Evolutionary conservation across 1,140 invertebrate genomes (phyloP).

Genomic region (Caenorhabditis remanei): DNA sequence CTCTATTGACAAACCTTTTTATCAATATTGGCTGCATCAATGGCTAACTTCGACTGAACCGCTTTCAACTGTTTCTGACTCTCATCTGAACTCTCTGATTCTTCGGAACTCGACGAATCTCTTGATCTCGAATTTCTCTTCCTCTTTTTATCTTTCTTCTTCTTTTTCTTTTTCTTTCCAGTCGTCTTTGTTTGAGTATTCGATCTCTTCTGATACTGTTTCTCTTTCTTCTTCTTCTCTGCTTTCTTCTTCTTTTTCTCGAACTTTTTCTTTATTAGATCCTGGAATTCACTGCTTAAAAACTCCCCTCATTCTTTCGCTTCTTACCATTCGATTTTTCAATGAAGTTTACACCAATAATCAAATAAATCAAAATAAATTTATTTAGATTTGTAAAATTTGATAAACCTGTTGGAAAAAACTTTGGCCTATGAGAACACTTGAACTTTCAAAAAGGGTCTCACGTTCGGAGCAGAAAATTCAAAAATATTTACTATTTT

Average conservation of each 20-base stretch:
- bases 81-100: conserved; percentile 6
- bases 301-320: no score
- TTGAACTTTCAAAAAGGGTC: no score
- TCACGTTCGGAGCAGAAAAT: no score
- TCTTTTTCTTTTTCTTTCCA: conserved; percentile 25
- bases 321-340: conserved; percentile 1
- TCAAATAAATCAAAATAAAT: no score
- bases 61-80: conserved; percentile 12
- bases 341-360: neutral
- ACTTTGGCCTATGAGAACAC: no score
- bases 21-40: conserved; percentile 25
- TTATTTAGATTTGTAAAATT: no score
- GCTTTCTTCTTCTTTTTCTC: conserved; percentile 18
- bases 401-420: no score
- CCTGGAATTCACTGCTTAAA: neutral
- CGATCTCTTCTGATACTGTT: neutral
- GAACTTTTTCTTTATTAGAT: conserved; percentile 40
- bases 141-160: conserved; percentile 22
- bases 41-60: conserved; percentile 16
- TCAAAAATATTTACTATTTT: no score
- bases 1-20: neutral
- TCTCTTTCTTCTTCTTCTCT: conserved; percentile 34
- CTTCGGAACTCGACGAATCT: conserved; percentile 11
- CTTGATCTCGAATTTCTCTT: neutral
- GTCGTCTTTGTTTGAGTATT: neutral